Evolutionary conservation across 1,140 invertebrate species (phyloP), one percentile per base, ranked within the genome.

Genomic region (Melitaea cinxia): DNA sequence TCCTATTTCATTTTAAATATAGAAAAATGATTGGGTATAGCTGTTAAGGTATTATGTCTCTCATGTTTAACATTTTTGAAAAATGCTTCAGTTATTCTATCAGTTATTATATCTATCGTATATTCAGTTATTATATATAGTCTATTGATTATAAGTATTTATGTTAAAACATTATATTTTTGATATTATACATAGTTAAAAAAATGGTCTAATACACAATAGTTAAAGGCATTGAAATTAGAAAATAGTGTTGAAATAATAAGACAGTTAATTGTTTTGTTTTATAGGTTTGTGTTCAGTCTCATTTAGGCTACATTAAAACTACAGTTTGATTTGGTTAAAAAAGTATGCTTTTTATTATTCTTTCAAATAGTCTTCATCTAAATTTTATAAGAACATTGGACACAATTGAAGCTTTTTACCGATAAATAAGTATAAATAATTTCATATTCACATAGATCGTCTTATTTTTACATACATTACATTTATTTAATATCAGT

Each of bases 371-470:
- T 91, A 89, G 86, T 89, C 80, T 89, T 89, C 85, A 91, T 91
- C 87, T 91, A 91, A 88, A 85, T 88, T 88, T 89, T 91, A 91
- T 91, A 91, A 91, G 87, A 91, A 91, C 88, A 89, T 91, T 91
- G 88, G 88, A 91, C 88, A 91, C 88, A 86, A 89, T 91, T 82
- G 88, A 91, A 91, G 88, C 88, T 91, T 89, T 90, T 91, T 88
- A 91, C 88, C 86, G 84, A 89, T 91, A 91, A 91, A 91, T 91
- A 91, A 91, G 86, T 91, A 91, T 91, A 91, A 91, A 91, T 91
- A 91, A 91, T 91, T 91, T 91, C 71, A 88, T 91, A 89, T 91
- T 91, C 88, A 91, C 87, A 91, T 91, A 88, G 83, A 91, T 89
- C 75, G 79, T 87, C 84, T 88, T 89, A 89, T 85, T 68, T 91